These are phyloP conservation scores for Sminthurinus aureus DNA, from an alignment of 2,888 invertebrate genomes.

Conservation along the genomic window DNA sequence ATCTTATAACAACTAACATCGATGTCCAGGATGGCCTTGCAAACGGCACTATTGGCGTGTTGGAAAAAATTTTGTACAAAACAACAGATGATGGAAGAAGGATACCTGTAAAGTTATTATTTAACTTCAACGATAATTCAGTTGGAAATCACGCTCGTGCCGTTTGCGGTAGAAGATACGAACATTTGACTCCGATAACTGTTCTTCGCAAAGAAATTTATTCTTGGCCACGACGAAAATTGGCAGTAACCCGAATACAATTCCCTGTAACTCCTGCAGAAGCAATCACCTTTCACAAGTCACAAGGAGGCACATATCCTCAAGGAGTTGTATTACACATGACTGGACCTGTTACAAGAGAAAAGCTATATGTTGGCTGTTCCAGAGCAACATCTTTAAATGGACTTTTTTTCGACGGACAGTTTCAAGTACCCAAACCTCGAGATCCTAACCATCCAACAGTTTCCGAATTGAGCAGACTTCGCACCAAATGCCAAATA, in stretches of 20 bases:
- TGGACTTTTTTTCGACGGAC: not conserved
- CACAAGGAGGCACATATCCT: constrained; percentile 42
- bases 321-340: constrained; percentile 34
- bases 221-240: not conserved
- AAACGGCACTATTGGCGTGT: constrained; percentile 51
- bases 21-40: constrained; percentile 50
- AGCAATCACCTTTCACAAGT: constrained; percentile 50
- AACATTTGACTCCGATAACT: constrained; percentile 22
- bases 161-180: not conserved
- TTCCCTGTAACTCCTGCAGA: constrained; percentile 48
- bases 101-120: constrained; percentile 28
- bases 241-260: constrained; percentile 38
- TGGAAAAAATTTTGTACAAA: constrained; percentile 32
- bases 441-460: not conserved
- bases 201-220: not conserved
- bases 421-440: not conserved
- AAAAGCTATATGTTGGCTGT: not conserved
- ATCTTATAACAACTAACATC: constrained; percentile 48
- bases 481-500: too few relatives aligned
- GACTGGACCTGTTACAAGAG: not conserved
- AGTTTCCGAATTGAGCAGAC: not conserved
- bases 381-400: not conserved
- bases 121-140: constrained; percentile 39
- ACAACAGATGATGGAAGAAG: not conserved
- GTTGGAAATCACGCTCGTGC: constrained; percentile 34